Evolutionary conservation across 2,888 invertebrate species (phyloP), one percentile per base, ranked within the genome.

Genomic region (Dasysyrphus albostriatus): DNA sequence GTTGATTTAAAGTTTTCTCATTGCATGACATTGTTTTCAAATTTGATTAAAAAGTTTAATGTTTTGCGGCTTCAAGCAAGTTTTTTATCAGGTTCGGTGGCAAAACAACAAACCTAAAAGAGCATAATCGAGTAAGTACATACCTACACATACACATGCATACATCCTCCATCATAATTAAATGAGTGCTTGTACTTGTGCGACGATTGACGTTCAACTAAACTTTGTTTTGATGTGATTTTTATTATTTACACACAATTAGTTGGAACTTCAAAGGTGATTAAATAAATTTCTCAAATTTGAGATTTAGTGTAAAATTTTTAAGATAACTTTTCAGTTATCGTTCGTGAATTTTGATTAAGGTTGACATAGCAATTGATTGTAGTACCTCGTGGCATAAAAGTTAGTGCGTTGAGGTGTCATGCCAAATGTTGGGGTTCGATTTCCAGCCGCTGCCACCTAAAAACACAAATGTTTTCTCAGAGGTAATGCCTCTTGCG

Each of bases 1-100:
- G 51, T 54, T 19, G 42, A 44, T 44, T 63, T 63, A 44, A 63
- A 63, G 63, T 63, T 63, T 63, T 32, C 63, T 32, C 44, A 47
- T 63, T 63, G 63, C n/a, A 63, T 63, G 44, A 63, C 42, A 63
- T 63, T 63, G 63, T 63, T 63, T 63, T 63, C 32, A 63, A 63
- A 63, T 63, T 63, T 47, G 32, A 63, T 44, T 63, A 44, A 44
- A 63, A 63, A 63, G 44, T 63, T 63, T 44, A 63, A 44, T 32
- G 29, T 63, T 63, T 63, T 63, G 63, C 44, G 63, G 63, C 44
- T 63, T 63, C 44, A n/a, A 44, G 14, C 9, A 32, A 47, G 29
- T 24, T 61, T 61, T 6, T 14, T 24, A 42, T 42, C 12, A 8
- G 24, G 14, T 42, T 61, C 42, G 42, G 19, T 44, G 3, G 10